Percentiles rank a stretch among this genome's conserved stretches.
phyloP scores from a whole-genome alignment of 2,113 vertebrate species.

The Miniopterus natalensis region DNA sequence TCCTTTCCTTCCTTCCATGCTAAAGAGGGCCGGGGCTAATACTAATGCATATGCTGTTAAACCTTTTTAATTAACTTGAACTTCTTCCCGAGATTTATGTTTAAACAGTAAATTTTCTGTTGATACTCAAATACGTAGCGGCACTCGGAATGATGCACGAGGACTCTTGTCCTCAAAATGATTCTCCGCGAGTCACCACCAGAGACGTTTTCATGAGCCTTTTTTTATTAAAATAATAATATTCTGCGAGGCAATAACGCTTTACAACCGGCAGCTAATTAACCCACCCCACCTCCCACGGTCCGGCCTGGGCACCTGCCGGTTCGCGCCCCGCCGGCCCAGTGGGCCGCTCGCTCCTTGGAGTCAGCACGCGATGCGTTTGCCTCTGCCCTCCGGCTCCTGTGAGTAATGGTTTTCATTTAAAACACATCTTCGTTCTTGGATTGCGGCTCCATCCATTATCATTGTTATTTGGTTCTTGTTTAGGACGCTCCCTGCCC shows the following conservation, averaged over 20 bases:
- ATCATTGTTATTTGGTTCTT: constrained; percentile 71
- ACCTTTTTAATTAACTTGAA: constrained; percentile 86
- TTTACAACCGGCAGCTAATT: constrained; percentile 81
- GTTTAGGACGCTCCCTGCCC: constrained; percentile 18
- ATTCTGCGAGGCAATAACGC: constrained; percentile 81
- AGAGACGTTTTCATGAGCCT: constrained; percentile 81
- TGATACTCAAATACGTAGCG: constrained; percentile 85
- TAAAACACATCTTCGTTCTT: constrained; percentile 77
- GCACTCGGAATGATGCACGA: constrained; percentile 79
- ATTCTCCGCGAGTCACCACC: constrained; percentile 82
- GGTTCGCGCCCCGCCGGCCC: constrained; percentile 39
- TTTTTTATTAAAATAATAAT: constrained; percentile 86
- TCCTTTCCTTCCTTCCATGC: constrained; percentile 74
- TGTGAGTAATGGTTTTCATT: constrained; percentile 82
- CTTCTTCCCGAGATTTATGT: constrained; percentile 85
- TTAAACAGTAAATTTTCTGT: constrained; percentile 86
- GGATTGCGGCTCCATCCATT: constrained; percentile 58
- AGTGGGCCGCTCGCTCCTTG: neutral
- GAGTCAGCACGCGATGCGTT: constrained; percentile 20
- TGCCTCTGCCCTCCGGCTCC: neutral
- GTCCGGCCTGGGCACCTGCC: constrained; percentile 66
- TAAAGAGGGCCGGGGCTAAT: constrained; percentile 82
- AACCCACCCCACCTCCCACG: constrained; percentile 48
- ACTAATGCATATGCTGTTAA: constrained; percentile 85
- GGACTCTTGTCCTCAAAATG: constrained; percentile 83